These are phyloP conservation scores for Acrossocheilus fasciatus DNA, from an alignment of 2,797 vertebrate genomes.

Conservation along the genomic window DNA sequence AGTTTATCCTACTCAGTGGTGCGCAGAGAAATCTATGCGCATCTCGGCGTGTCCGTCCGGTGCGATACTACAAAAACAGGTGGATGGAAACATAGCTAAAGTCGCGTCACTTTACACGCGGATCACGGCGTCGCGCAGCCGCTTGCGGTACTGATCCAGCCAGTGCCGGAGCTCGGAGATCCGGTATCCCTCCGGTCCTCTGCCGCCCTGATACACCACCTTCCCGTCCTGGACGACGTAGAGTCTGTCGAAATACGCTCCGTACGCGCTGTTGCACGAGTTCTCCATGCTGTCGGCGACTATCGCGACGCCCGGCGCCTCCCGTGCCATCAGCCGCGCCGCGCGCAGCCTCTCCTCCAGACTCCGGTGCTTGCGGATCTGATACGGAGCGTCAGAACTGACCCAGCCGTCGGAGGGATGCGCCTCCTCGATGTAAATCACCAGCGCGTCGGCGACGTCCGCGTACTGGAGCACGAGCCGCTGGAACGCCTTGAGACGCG, in stretches of 20 bases:
- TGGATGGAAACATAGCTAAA: background rate
- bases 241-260: conserved; percentile 96
- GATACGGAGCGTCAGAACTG: conserved; percentile 93
- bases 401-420: conserved; percentile 97
- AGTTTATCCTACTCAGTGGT: background rate
- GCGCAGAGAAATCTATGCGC: no score
- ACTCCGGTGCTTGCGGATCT: conserved; percentile 91
- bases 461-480: conserved; percentile 88
- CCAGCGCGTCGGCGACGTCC: conserved; percentile 90
- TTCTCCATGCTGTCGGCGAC: conserved; percentile 97
- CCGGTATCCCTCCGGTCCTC: conserved; percentile 94
- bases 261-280: conserved; percentile 92
- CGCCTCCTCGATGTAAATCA: conserved; percentile 97
- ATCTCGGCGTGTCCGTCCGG: no score
- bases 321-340: conserved; percentile 87
- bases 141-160: conserved; percentile 86
- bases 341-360: conserved; percentile 92
- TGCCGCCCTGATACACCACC: conserved; percentile 93
- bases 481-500: conserved; percentile 92
- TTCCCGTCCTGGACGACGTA: conserved; percentile 89
- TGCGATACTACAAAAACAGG: background rate
- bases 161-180: conserved; percentile 92
- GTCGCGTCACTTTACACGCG: conserved; percentile 76
- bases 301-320: conserved; percentile 86
- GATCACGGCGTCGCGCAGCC: conserved; percentile 76